These are phyloP conservation scores for Abrostola tripartita DNA, from an alignment of 2,888 invertebrate genomes.

Conservation along the genomic window DNA sequence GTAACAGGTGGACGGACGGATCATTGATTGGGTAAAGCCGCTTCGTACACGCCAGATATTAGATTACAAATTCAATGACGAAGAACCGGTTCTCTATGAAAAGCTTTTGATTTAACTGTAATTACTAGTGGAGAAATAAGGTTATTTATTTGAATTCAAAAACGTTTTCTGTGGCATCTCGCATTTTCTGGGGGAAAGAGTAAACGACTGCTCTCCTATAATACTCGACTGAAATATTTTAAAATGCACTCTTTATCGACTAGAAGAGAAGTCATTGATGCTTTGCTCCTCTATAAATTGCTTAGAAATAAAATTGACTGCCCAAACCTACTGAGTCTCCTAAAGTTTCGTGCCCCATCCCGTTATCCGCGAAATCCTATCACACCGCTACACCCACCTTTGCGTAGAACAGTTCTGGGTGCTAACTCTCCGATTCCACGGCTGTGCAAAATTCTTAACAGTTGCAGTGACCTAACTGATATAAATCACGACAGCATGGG, in stretches of 20 bases:
- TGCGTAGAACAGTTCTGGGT: background rate
- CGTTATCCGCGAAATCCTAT: background rate
- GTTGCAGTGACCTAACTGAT: background rate
- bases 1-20: slow-evolving; percentile 32
- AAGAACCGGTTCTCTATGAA: background rate
- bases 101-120: no score
- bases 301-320: slow-evolving; percentile 5
- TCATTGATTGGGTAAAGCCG: background rate
- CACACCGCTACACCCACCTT: background rate
- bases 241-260: background rate
- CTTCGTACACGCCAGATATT: background rate
- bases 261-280: background rate
- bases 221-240: background rate
- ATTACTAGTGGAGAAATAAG: no score
- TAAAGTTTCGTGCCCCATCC: background rate
- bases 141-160: background rate
- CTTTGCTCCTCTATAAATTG: background rate
- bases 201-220: background rate
- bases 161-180: slow-evolving; percentile 1
- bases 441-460: background rate
- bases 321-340: background rate
- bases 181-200: background rate
- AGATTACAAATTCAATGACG: slow-evolving; percentile 5
- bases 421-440: background rate
- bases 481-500: background rate